A percentile compares a stretch with the other conserved stretches of the same genome.
These are phyloP conservation scores for Calliopum simillimum DNA, from an alignment of 2,888 invertebrate species.

Conservation along the genomic window DNA sequence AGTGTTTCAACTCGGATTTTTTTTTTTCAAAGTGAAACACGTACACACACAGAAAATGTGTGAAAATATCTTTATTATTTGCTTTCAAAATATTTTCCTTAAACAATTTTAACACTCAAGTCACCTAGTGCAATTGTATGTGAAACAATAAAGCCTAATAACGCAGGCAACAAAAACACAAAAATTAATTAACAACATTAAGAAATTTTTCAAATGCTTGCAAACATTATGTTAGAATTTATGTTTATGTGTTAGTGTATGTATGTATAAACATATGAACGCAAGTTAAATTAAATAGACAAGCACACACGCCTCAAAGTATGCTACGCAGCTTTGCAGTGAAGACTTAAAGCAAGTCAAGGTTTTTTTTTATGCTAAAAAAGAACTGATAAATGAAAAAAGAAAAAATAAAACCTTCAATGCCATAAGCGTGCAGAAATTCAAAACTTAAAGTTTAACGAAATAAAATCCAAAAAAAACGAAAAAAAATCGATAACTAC, in stretches of 20 bases:
- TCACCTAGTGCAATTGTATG: too few relatives aligned
- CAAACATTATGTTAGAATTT: slow-evolving; percentile 5
- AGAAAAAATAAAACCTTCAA: neutral
- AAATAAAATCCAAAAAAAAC: neutral
- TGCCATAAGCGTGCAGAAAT: neutral
- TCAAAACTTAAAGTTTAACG: neutral
- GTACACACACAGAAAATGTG: too few relatives aligned
- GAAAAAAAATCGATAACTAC: slow-evolving; percentile 9
- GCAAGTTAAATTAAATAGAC: neutral
- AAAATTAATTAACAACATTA: slow-evolving; percentile 1
- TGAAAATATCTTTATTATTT: too few relatives aligned
- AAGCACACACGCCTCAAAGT: slow-evolving; percentile 11
- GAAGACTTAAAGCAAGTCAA: slow-evolving; percentile 32
- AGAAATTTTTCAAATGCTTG: slow-evolving; percentile 12
- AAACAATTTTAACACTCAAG: too few relatives aligned
- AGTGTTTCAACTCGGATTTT: too few relatives aligned
- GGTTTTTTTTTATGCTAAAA: neutral
- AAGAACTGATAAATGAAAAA: neutral
- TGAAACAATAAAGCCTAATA: too few relatives aligned
- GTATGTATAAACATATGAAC: neutral
- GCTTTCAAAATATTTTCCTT: too few relatives aligned
- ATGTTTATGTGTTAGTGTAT: neutral
- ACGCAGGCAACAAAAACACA: neutral
- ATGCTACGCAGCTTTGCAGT: slow-evolving; percentile 16
- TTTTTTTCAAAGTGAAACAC: too few relatives aligned